Evolutionary conservation across 2,113 vertebrate species (phyloP).

Genomic region (Sinosuthora webbiana): DNA sequence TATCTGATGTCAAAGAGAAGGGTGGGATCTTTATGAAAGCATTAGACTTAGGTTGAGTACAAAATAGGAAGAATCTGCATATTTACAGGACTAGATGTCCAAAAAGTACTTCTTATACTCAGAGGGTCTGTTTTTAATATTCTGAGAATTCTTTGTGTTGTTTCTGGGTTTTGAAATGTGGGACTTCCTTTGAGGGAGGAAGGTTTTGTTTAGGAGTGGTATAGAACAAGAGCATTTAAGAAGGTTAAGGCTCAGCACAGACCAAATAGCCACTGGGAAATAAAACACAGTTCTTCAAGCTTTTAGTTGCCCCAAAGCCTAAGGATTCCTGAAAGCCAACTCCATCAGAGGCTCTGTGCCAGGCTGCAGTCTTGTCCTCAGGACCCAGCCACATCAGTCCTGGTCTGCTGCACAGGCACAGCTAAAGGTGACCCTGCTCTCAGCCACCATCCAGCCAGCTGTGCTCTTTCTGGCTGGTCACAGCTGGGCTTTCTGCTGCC

Average conservation of each 20-base stretch:
- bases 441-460: background rate
- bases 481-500: conserved; percentile 12
- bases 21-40: background rate
- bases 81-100: background rate
- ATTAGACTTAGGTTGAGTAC: background rate
- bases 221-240: background rate
- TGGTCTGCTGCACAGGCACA: background rate
- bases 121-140: background rate
- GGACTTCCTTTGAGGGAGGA: background rate
- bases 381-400: background rate
- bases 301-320: background rate
- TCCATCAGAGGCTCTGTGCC: background rate
- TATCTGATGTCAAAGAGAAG: background rate
- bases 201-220: background rate
- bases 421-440: background rate
- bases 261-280: background rate
- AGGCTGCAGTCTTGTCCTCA: background rate
- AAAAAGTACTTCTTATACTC: background rate
- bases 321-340: background rate
- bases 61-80: background rate
- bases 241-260: background rate
- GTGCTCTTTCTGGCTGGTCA: background rate
- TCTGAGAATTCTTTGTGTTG: background rate
- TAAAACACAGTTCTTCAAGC: background rate
- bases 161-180: background rate